A percentile compares a stretch with the other conserved stretches of the same genome.
Evolutionary conservation across 2,888 invertebrate species (phyloP).

Genomic region (Eupeodes latifasciatus): DNA sequence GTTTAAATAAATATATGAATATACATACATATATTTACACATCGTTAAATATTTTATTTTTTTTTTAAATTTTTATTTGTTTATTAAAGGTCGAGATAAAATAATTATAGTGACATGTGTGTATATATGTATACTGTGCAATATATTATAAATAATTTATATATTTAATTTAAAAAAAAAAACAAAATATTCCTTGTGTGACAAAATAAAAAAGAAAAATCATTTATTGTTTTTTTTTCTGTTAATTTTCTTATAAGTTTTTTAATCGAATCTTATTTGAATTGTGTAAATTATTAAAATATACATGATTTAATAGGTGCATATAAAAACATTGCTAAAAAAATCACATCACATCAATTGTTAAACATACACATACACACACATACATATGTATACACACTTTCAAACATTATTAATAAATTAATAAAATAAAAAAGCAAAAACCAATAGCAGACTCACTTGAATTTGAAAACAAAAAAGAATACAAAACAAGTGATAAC

Average conservation of each 20-base stretch:
- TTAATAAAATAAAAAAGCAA: slow-evolving; percentile 17
- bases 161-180: slow-evolving; percentile 45
- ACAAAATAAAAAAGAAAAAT: slow-evolving; percentile 43
- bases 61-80: slow-evolving; percentile 57
- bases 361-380: slow-evolving; percentile 52
- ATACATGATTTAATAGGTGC: slow-evolving; percentile 61
- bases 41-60: slow-evolving; percentile 25
- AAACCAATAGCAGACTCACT: slow-evolving; percentile 35
- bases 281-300: slow-evolving; percentile 58
- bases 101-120: slow-evolving; percentile 39
- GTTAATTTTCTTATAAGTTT: not conserved
- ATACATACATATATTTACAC: slow-evolving; percentile 48
- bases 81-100: slow-evolving; percentile 48
- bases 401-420: slow-evolving; percentile 29
- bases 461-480: slow-evolving; percentile 17
- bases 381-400: slow-evolving; percentile 34
- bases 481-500: slow-evolving; percentile 3
- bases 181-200: slow-evolving; percentile 67
- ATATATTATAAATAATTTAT: slow-evolving; percentile 52
- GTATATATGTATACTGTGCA: slow-evolving; percentile 48
- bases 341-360: slow-evolving; percentile 69
- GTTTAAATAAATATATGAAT: slow-evolving; percentile 45
- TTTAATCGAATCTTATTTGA: slow-evolving; percentile 24
- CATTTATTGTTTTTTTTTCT: slow-evolving; percentile 38
- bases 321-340: slow-evolving; percentile 55